Evolutionary conservation across 1,140 invertebrate genomes (phyloP), one percentile per base, ranked within the genome.

Genomic region (Psilanteris sp.): DNA sequence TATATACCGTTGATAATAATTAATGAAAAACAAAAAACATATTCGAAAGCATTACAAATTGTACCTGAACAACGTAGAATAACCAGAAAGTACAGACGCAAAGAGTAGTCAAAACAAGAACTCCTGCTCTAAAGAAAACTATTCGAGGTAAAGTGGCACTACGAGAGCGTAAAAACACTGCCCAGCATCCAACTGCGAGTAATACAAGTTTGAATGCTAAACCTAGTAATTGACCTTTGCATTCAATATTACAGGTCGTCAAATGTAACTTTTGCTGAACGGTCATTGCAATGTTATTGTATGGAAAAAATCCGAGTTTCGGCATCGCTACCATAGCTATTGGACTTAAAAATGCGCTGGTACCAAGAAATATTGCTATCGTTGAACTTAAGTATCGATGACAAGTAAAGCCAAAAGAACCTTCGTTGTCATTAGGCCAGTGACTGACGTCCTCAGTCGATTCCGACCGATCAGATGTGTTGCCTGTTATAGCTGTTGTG

Each of bases 51-150:
- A n/a, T n/a, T n/a, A n/a, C n/a, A n/a, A n/a, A n/a, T 20, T 77
- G 82, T 80, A 94, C 89, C 87, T 94, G 93, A 31, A 97, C 96
- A 78, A 96, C 93, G 83, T 98, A 99, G 86, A 99, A 99, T 0
- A 99, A 89, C 97, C 98, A 99, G 89, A 97, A 98, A 8, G 96
- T 94, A 89, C 98, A 97, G 52, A 94, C 96, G 83, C 97, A 95
- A 6, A 99, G 91, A 37, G 97, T 92, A n/a, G 98, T 92, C 22
- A 99, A 91, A 7, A 96, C 91, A 36, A 98, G 89, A 11, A 98
- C 93, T 71, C 96, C 91, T 0, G 96, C 93, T 79, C 96, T 91
- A 82, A 97, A 97, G 26, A 98, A 90, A 88, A 96, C 97, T 78
- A 99, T 94, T 68, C 97, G 90, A 3, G 98, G 98, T 90, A 99